These are phyloP conservation scores for Platorchestia sp. DNA, from an alignment of 1,140 invertebrate genomes.

Conservation along the genomic window DNA sequence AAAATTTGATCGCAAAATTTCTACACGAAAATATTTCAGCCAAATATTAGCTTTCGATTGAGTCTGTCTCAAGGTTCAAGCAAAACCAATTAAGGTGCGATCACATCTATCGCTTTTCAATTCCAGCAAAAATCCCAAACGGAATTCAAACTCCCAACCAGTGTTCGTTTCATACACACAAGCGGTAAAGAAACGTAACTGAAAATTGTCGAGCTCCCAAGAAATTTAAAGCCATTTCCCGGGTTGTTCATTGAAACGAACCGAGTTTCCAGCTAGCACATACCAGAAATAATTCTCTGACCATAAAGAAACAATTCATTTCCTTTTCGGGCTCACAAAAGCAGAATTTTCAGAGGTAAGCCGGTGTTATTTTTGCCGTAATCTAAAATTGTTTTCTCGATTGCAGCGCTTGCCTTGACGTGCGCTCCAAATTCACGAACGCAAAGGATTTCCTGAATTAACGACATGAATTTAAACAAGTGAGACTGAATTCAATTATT, in stretches of 20 bases:
- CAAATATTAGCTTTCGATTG: no score
- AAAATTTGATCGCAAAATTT: no score
- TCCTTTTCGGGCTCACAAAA: not conserved
- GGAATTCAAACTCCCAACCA: not conserved
- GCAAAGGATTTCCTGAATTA: not conserved
- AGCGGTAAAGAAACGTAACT: not conserved
- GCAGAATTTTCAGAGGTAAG: not conserved
- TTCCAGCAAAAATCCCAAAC: not conserved
- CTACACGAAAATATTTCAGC: no score
- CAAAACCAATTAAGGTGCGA: no score
- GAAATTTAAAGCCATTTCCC: not conserved
- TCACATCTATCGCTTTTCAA: not conserved
- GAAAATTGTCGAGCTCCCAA: not conserved
- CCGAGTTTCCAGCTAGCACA: not conserved
- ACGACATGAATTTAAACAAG: not conserved
- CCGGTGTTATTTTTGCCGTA: not conserved
- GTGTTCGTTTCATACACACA: not conserved
- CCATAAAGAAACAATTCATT: slow-evolving; percentile 10
- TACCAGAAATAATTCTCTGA: not conserved
- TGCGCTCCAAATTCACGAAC: not conserved
- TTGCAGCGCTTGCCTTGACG: not conserved
- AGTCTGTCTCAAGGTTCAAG: no score
- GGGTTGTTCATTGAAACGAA: not conserved
- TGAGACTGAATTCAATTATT: not conserved
- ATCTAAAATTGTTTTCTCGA: not conserved